These are phyloP conservation scores for Anabas testudineus DNA, from an alignment of 2,797 vertebrate genomes.

Conservation along the genomic window DNA sequence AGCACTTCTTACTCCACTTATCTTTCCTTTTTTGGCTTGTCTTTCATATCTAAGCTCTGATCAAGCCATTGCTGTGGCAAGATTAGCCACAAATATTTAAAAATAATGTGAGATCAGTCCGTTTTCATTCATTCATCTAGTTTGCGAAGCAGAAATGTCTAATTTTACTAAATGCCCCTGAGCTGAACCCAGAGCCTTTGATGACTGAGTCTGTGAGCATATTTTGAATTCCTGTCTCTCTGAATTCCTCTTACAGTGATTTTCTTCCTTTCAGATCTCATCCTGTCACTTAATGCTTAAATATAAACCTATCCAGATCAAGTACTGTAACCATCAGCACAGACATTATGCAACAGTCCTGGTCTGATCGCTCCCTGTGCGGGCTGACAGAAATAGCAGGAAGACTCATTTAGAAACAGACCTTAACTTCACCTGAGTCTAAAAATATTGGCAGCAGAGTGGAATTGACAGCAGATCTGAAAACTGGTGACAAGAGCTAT, in stretches of 20 bases:
- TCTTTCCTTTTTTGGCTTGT: slow-evolving; percentile 38
- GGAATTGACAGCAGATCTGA: slow-evolving; percentile 52
- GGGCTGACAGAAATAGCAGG: slow-evolving; percentile 61
- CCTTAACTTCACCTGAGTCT: slow-evolving; percentile 66
- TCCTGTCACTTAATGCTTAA: slow-evolving; percentile 67
- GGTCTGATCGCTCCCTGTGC: slow-evolving; percentile 20
- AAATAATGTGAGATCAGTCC: slow-evolving; percentile 29
- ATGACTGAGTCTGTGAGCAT: slow-evolving; percentile 38
- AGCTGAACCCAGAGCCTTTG: slow-evolving; percentile 47
- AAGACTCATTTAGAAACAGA: slow-evolving; percentile 63
- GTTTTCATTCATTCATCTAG: slow-evolving; percentile 40
- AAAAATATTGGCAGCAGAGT: slow-evolving; percentile 60
- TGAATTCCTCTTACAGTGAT: slow-evolving; percentile 39
- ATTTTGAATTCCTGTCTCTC: slow-evolving; percentile 49
- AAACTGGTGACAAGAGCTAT: slow-evolving; percentile 33
- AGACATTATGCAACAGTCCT: slow-evolving; percentile 57
- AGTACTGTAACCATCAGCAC: slow-evolving; percentile 46
- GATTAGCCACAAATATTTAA: slow-evolving; percentile 40
- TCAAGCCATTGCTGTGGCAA: slow-evolving; percentile 10
- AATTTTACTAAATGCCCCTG: slow-evolving; percentile 28
- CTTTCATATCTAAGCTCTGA: slow-evolving; percentile 23
- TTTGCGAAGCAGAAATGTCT: slow-evolving; percentile 35
- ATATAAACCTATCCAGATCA: slow-evolving; percentile 67
- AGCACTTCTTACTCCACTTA: slow-evolving; percentile 8
- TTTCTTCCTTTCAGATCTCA: slow-evolving; percentile 57